Evolutionary conservation across 2,113 vertebrate genomes (phyloP).

Genomic region (Indicator maculatus): DNA sequence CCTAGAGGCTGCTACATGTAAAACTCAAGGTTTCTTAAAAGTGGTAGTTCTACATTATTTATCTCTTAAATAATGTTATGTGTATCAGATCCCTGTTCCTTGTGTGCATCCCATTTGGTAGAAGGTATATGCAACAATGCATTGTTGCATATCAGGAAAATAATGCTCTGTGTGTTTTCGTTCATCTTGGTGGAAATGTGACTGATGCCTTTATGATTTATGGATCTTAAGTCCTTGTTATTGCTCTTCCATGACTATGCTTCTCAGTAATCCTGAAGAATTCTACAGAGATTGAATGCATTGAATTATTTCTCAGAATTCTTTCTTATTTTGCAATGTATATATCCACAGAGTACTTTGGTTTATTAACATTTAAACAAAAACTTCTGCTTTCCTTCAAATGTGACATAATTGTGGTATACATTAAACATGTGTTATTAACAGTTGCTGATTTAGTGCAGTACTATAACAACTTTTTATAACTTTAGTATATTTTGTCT

Average conservation of each 20-base stretch:
- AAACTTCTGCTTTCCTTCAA: not conserved
- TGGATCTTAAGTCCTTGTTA: not conserved
- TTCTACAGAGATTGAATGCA: not conserved
- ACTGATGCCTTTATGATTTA: not conserved
- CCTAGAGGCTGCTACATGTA: not conserved
- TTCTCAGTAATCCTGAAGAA: not conserved
- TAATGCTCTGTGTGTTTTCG: rapidly evolving
- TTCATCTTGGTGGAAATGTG: not conserved
- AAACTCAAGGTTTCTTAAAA: not conserved
- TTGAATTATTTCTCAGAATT: not conserved
- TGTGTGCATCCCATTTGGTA: not conserved
- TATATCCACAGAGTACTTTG: not conserved
- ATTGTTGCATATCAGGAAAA: not conserved
- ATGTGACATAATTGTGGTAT: not conserved
- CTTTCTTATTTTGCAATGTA: not conserved
- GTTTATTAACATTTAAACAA: not conserved
- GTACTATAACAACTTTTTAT: not conserved
- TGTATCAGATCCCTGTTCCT: not conserved
- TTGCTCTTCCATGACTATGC: not conserved
- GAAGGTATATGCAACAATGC: not conserved
- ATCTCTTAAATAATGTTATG: not conserved
- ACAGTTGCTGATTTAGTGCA: not conserved
- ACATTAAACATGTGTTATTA: not conserved
- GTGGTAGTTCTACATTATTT: not conserved
- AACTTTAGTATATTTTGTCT: not conserved